Conservation (phyloP, 2,113 vertebrate species). For the Catagonus wagneri region DNA sequence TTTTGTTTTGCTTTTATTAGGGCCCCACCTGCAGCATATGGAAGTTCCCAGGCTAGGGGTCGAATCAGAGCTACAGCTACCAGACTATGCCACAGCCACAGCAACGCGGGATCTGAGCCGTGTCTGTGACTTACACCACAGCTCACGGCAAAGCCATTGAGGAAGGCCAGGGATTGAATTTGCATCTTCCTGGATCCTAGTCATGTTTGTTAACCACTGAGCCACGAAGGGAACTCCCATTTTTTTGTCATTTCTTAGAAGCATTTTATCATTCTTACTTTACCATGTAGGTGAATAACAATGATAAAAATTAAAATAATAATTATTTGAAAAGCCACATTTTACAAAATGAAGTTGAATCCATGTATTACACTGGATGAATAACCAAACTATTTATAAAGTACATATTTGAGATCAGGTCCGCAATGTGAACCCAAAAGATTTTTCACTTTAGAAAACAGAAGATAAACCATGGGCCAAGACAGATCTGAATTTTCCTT, state of each 20-base stretch:
- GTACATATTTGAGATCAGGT: not conserved
- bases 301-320: not conserved
- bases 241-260: not conserved
- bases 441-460: constrained; percentile 13
- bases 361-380: not conserved
- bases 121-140: too few relatives aligned
- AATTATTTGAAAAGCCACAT: not conserved
- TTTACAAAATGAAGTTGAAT: not conserved
- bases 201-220: too few relatives aligned
- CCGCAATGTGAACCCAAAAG: not conserved
- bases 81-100: too few relatives aligned
- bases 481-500: constrained; percentile 38
- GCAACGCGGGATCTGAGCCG: too few relatives aligned
- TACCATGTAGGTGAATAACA: not conserved
- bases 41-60: too few relatives aligned
- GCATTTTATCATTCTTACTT: not conserved
- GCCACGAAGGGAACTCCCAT: too few relatives aligned
- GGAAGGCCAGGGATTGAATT: too few relatives aligned
- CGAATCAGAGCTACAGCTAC: too few relatives aligned
- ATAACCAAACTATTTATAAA: not conserved
- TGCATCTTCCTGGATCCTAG: too few relatives aligned
- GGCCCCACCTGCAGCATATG: too few relatives aligned
- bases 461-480: not conserved
- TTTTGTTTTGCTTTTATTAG: too few relatives aligned
- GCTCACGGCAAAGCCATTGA: too few relatives aligned